phyloP scores from a whole-genome alignment of 2,797 vertebrate genomes.

The Pangasius mekongensis region DNA sequence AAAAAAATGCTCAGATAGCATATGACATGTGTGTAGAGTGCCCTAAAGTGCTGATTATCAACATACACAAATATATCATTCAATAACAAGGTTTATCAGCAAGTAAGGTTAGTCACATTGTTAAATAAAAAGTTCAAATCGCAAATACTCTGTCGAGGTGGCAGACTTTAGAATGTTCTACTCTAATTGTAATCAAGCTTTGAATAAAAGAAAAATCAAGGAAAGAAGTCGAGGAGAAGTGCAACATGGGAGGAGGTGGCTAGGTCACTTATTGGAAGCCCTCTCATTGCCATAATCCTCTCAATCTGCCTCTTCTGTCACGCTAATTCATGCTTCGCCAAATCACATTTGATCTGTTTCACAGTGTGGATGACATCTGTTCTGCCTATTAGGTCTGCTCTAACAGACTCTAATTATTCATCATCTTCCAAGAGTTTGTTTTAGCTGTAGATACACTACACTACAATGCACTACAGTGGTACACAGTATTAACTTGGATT shows the following conservation, averaged over 20 bases:
- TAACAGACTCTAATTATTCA: constrained; percentile 31
- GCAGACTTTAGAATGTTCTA: background rate
- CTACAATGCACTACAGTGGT: no score
- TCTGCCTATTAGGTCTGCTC: constrained; percentile 25
- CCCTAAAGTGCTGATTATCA: background rate
- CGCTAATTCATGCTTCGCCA: constrained; percentile 28
- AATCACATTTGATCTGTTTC: constrained; percentile 37
- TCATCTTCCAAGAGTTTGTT: constrained; percentile 19
- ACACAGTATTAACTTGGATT: background rate
- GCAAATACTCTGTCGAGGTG: background rate
- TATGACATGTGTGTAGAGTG: background rate
- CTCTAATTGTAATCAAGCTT: background rate
- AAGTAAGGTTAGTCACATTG: background rate
- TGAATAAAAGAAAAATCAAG: background rate
- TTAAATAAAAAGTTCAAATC: background rate
- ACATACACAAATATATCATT: no score
- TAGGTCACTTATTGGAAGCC: constrained; percentile 3
- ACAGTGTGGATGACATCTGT: constrained; percentile 29
- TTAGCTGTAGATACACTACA: constrained; percentile 1
- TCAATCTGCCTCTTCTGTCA: constrained; percentile 23
- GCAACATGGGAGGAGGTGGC: background rate
- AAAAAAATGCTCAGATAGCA: background rate
- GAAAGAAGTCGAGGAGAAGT: background rate
- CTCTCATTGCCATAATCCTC: constrained; percentile 17
- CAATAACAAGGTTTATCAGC: background rate